Conservation (phyloP, 2,113 vertebrate species). For the Phyllostomus hastatus region DNA sequence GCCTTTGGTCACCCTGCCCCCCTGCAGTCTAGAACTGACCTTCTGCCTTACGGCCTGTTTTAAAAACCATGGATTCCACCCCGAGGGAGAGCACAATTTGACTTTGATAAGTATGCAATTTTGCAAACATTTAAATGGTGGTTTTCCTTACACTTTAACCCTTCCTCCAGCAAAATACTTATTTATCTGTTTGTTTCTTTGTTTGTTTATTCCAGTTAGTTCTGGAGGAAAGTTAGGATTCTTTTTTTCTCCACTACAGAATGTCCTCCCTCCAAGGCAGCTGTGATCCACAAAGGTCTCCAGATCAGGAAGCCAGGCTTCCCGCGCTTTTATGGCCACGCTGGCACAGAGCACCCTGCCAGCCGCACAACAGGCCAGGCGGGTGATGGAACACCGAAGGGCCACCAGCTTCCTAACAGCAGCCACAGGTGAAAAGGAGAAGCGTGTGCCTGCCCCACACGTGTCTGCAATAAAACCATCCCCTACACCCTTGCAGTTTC, state of each 20-base stretch:
- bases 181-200: not conserved
- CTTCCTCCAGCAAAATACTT: not conserved
- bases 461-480: not conserved
- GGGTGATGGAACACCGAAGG: not conserved
- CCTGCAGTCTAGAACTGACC: not conserved
- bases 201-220: not conserved
- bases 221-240: not conserved
- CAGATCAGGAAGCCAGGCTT: not conserved
- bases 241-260: not conserved
- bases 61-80: not conserved
- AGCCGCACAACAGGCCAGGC: not conserved
- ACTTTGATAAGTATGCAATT: not conserved
- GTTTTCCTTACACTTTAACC: not conserved
- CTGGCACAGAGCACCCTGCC: not conserved
- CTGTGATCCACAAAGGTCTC: not conserved
- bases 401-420: not conserved
- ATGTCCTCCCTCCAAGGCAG: not conserved
- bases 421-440: not conserved
- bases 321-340: no score
- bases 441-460: accelerated
- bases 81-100: not conserved
- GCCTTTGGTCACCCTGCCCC: not conserved
- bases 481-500: accelerated
- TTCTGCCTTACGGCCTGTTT: not conserved
- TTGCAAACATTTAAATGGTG: not conserved